phyloP scores from a whole-genome alignment of 2,797 vertebrate genomes.

The Margarornis squamiger region DNA sequence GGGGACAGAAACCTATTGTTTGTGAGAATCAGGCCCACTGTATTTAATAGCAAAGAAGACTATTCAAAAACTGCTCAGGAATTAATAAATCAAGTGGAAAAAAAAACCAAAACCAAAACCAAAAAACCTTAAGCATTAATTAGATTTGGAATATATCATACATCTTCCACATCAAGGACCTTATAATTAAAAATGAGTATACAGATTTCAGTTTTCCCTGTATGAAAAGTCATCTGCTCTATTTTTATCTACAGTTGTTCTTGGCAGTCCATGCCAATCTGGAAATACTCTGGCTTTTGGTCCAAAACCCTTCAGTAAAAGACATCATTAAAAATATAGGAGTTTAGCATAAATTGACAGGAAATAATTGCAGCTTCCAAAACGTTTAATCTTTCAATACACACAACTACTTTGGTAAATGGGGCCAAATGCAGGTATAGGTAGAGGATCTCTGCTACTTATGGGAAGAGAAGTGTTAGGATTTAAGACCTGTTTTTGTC shows the following conservation, averaged over 20 bases:
- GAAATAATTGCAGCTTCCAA: neutral
- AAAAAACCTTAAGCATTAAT: neutral
- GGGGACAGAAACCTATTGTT: neutral
- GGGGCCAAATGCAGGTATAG: neutral
- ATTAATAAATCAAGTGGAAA: neutral
- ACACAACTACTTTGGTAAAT: neutral
- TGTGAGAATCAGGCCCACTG: neutral
- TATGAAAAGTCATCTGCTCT: neutral
- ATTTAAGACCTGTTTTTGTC: neutral
- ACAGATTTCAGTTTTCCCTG: slow-evolving; percentile 1
- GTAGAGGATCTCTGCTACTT: neutral
- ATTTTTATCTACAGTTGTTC: slow-evolving; percentile 34
- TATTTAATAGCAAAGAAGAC: neutral
- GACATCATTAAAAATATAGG: slow-evolving; percentile 43
- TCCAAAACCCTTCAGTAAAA: slow-evolving; percentile 37
- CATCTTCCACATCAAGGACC: neutral
- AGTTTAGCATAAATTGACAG: neutral
- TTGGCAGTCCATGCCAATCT: neutral
- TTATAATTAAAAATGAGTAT: neutral
- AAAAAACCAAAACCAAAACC: neutral
- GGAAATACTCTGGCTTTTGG: slow-evolving; percentile 25
- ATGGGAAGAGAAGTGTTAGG: neutral
- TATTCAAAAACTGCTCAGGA: neutral
- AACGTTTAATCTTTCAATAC: neutral
- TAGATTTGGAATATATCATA: neutral